A percentile compares a stretch with the other conserved stretches of the same genome.
Conservation (phyloP, 1,140 invertebrate genomes). For the Berghia stephanieae region DNA sequence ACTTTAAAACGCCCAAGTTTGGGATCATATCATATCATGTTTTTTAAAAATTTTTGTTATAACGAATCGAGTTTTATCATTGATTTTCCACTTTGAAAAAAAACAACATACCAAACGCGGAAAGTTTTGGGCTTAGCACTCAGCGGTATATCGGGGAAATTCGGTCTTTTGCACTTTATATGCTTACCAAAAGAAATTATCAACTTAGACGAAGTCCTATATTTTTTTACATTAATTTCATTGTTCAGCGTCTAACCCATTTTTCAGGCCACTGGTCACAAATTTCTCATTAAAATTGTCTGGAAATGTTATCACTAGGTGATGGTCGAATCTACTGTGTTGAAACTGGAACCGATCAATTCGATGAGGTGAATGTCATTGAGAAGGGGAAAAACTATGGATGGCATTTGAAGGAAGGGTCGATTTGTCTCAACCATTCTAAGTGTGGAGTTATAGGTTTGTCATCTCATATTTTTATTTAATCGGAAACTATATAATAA, state of each 20-base stretch:
- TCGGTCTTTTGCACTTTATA: too few species aligned
- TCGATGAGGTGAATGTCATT: constrained; percentile 54
- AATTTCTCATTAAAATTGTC: background rate
- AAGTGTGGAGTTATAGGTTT: constrained; percentile 29
- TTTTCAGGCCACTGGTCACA: background rate
- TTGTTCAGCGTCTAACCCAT: background rate
- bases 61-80: too few species aligned
- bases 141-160: too few species aligned
- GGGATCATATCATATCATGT: too few species aligned
- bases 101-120: too few species aligned
- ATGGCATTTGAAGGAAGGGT: constrained; percentile 51
- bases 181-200: too few species aligned
- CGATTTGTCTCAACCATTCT: constrained; percentile 34
- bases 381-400: constrained; percentile 55
- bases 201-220: background rate
- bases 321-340: constrained; percentile 54
- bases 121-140: too few species aligned
- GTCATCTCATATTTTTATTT: too few species aligned
- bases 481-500: too few species aligned
- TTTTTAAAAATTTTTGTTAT: too few species aligned
- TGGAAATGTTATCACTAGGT: constrained; percentile 24
- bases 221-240: background rate
- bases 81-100: too few species aligned
- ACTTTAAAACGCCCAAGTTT: too few species aligned
- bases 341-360: constrained; percentile 46